These are phyloP conservation scores for Cygnus olor DNA, from an alignment of 2,797 vertebrate genomes.

Conservation along the genomic window DNA sequence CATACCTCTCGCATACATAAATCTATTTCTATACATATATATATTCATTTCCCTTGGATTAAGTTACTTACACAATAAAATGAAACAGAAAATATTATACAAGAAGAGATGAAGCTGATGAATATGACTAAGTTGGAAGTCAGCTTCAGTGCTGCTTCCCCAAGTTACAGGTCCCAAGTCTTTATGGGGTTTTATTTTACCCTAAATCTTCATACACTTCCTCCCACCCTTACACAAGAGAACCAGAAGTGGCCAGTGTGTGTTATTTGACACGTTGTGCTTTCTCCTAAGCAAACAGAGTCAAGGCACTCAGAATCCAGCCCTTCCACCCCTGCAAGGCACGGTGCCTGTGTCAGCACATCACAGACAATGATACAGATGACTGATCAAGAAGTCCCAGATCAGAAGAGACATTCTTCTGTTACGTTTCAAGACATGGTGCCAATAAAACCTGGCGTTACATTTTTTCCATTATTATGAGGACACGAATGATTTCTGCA, in stretches of 20 bases:
- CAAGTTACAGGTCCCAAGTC: neutral
- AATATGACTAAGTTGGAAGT: neutral
- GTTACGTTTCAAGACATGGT: neutral
- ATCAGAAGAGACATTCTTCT: neutral
- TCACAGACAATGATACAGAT: neutral
- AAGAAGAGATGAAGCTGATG: neutral
- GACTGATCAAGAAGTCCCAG: neutral
- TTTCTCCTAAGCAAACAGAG: neutral
- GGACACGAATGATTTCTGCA: neutral
- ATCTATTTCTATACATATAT: neutral
- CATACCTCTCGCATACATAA: neutral
- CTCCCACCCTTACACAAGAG: neutral
- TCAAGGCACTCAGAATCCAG: neutral
- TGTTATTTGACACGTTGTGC: neutral
- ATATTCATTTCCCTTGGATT: neutral
- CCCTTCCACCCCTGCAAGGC: neutral
- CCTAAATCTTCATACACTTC: neutral
- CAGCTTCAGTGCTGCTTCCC: neutral
- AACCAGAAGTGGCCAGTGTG: fast-evolving
- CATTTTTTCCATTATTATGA: neutral
- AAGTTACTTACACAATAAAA: neutral
- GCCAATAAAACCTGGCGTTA: neutral
- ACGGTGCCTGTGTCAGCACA: neutral
- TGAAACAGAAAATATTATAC: neutral
- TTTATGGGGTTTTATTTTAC: neutral